Conservation (phyloP, 2,797 vertebrate genomes). For the Urophycis tenuis region DNA sequence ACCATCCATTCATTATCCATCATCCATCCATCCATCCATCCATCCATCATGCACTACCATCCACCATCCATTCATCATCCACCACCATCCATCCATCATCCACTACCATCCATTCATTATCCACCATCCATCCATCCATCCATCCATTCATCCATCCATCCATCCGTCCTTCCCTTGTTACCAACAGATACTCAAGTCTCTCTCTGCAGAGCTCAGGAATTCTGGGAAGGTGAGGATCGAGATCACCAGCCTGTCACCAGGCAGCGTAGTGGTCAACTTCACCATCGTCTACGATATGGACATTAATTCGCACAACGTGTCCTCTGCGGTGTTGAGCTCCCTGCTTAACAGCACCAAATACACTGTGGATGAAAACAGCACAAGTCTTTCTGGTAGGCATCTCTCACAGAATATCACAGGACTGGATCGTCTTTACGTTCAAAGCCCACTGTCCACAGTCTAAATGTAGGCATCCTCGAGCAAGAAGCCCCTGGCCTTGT, state of each 20-base stretch:
- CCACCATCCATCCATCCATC: background rate
- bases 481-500: background rate
- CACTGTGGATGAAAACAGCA: slow-evolving; percentile 56
- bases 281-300: slow-evolving; percentile 53
- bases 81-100: background rate
- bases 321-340: slow-evolving; percentile 56
- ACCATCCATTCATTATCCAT: too few relatives aligned
- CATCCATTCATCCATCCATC: slow-evolving; percentile 1
- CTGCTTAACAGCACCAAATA: slow-evolving; percentile 66
- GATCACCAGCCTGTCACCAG: slow-evolving; percentile 59
- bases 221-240: slow-evolving; percentile 63
- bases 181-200: slow-evolving; percentile 64
- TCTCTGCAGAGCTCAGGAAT: slow-evolving; percentile 55
- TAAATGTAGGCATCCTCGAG: background rate
- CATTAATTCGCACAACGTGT: slow-evolving; percentile 49
- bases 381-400: slow-evolving; percentile 63
- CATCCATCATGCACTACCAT: background rate
- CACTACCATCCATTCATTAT: background rate
- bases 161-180: slow-evolving; percentile 7
- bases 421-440: background rate
- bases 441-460: background rate
- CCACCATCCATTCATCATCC: background rate
- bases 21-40: too few relatives aligned
- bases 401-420: background rate
- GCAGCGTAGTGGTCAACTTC: slow-evolving; percentile 75